Evolutionary conservation across 2,797 vertebrate genomes (phyloP), one percentile per base, ranked within the genome.

Genomic region (Acrossocheilus wenchowensis): DNA sequence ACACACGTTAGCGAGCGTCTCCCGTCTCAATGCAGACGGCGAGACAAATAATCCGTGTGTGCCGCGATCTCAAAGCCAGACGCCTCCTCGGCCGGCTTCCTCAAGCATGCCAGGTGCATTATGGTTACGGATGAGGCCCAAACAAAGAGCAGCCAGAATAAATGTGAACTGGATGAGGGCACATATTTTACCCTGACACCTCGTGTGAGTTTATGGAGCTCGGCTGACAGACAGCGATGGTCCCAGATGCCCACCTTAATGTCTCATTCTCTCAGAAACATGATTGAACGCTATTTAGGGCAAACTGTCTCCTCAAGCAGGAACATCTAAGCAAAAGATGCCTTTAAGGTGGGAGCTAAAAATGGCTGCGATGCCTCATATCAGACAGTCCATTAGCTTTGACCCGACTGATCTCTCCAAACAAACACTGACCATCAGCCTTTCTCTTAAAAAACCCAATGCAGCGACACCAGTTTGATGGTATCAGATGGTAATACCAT

Each of bases 61-160:
- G 54, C 21, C 68, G 73, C 81, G 48, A 74, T 75, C 84, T 72
- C 83, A 54, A n/a, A 85, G 69, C 72, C 77, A 50, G 80, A 87
- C 81, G 74, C 82, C 54, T 17, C 79, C 78, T 74, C 74, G 75
- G 78, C 34, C 86, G 48, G 85, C 81, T 86, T 85, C 86, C 89
- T 90, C 90, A 83, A 91, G 91, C 90, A 88, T 91, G 92, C 91
- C 93, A 92, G 90, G 91, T 94, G 92, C 93, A 93, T 94, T 93
- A 94, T 78, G 89, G 89, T 93, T 95, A 93, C 91, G 91, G 92
- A 95, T 94, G 93, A 94, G 87, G 90, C 88, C 90, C 92, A 50
- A 92, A 92, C 90, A 92, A 89, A 93, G 93, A 94, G 88, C 92
- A 93, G 88, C 54, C 73, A 90, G 90, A 86, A 89, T 93, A 93